phyloP scores from a whole-genome alignment of 2,113 vertebrate species.

The Mustelus asterias region DNA sequence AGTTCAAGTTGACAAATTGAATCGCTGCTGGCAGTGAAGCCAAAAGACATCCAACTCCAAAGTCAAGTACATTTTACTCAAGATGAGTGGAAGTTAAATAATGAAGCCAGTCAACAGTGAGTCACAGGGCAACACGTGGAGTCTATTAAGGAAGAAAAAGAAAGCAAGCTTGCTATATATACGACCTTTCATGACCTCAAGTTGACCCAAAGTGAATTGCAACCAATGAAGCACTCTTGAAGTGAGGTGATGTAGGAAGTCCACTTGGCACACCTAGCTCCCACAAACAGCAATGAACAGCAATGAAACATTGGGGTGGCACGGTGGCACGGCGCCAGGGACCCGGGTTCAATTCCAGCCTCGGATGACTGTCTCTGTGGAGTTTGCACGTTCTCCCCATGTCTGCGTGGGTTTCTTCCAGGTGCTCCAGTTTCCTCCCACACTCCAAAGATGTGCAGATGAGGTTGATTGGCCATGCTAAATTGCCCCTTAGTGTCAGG shows the following conservation, averaged over 20 bases:
- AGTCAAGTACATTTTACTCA: not conserved
- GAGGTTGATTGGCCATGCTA: too few relatives aligned
- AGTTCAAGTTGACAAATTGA: constrained; percentile 23
- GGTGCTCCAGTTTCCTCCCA: too few relatives aligned
- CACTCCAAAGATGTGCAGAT: too few relatives aligned
- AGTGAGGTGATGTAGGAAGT: not conserved
- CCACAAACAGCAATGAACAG: not conserved
- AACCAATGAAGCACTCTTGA: not conserved
- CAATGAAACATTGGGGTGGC: too few relatives aligned
- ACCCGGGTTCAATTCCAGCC: too few relatives aligned
- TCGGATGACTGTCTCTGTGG: too few relatives aligned
- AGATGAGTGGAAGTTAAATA: not conserved
- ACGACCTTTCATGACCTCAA: not conserved
- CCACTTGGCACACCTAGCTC: not conserved
- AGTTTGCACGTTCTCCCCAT: too few relatives aligned
- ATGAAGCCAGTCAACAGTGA: not conserved
- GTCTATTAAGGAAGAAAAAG: not conserved
- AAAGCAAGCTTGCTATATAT: not conserved
- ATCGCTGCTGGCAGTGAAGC: not conserved
- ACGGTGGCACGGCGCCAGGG: too few relatives aligned
- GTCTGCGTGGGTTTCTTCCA: too few relatives aligned
- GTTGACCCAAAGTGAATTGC: not conserved
- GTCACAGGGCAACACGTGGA: not conserved
- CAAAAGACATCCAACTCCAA: not conserved
- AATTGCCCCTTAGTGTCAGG: too few relatives aligned